Conservation (phyloP, 2,888 invertebrate species). For the Pecten maximus region DNA sequence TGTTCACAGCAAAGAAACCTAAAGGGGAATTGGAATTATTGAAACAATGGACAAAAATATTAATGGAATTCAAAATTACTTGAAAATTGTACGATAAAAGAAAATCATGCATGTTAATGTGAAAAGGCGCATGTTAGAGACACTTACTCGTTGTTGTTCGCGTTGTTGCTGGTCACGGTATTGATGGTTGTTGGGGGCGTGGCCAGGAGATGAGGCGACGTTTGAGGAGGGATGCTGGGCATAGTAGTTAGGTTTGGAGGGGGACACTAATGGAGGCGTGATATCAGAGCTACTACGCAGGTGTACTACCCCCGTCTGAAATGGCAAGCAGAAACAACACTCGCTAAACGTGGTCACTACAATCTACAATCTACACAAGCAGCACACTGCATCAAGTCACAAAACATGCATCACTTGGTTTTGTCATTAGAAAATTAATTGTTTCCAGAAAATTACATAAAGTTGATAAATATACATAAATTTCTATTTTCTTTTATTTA, state of each 20-base stretch:
- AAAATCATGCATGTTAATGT: background rate
- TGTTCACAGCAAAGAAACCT: background rate
- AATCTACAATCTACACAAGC: conserved; percentile 40
- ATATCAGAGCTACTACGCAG: conserved; percentile 62
- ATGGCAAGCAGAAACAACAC: conserved; percentile 46
- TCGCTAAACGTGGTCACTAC: conserved; percentile 16
- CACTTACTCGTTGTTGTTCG: conserved; percentile 18
- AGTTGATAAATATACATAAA: too few relatives aligned
- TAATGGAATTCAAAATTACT: background rate
- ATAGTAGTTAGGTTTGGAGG: conserved; percentile 53
- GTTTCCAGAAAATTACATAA: too few relatives aligned
- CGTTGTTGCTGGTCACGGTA: conserved; percentile 18
- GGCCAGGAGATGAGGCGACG: background rate
- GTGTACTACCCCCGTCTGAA: conserved; percentile 51
- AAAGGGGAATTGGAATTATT: background rate
- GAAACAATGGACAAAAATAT: background rate
- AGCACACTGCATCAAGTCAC: conserved; percentile 6
- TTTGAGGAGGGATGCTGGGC: conserved; percentile 22
- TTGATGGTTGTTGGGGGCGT: background rate
- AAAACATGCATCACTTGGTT: background rate
- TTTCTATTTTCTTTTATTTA: too few relatives aligned
- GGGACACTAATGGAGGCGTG: conserved; percentile 51
- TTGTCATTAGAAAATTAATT: too few relatives aligned
- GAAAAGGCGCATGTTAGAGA: background rate
- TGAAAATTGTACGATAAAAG: background rate